Evolutionary conservation across 1,140 invertebrate species (phyloP).

Genomic region (Eueides isabella): DNA sequence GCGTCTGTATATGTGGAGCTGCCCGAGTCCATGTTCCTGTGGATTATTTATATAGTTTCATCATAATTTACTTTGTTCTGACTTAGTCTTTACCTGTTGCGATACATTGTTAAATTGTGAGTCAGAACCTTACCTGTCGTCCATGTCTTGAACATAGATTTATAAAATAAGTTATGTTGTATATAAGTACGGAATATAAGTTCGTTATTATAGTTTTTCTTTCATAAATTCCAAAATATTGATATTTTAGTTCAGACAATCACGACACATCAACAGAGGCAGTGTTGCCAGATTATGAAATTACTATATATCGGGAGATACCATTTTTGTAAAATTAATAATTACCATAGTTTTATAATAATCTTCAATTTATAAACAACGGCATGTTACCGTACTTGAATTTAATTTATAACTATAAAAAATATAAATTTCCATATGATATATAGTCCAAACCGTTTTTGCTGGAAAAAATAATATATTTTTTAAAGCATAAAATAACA

Average conservation of each 20-base stretch:
- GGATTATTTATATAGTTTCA: constrained; percentile 67
- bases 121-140: constrained; percentile 66
- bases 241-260: constrained; percentile 77
- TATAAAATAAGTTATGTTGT: constrained; percentile 59
- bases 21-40: constrained; percentile 77
- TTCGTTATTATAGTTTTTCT: constrained; percentile 67
- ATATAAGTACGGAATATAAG: constrained; percentile 58
- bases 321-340: background rate
- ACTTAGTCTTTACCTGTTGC: constrained; percentile 71
- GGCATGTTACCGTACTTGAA: too few species aligned
- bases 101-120: constrained; percentile 51
- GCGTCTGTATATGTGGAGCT: constrained; percentile 63
- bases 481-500: too few species aligned
- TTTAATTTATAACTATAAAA: too few species aligned
- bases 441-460: too few species aligned
- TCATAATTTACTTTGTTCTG: constrained; percentile 71
- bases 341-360: background rate
- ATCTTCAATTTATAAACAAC: background rate
- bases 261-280: constrained; percentile 75
- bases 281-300: constrained; percentile 20
- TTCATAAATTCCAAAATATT: constrained; percentile 79
- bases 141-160: constrained; percentile 61
- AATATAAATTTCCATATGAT: too few species aligned
- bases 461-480: too few species aligned
- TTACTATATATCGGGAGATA: background rate